These are phyloP conservation scores for Sebastes paucispinis DNA, from an alignment of 2,797 vertebrate species.

Conservation along the genomic window DNA sequence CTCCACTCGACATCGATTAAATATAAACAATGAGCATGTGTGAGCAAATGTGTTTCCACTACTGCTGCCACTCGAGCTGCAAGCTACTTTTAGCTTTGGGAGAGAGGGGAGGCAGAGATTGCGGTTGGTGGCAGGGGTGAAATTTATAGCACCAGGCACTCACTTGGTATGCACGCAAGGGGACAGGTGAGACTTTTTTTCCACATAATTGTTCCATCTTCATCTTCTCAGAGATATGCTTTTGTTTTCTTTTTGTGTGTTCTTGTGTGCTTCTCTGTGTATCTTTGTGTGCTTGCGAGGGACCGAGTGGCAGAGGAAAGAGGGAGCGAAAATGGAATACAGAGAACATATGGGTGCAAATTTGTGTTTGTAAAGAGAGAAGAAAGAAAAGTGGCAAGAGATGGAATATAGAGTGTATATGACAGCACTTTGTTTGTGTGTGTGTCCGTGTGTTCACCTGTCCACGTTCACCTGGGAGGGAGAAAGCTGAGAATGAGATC, in stretches of 20 bases:
- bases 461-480: slow-evolving; percentile 68
- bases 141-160: slow-evolving; percentile 58
- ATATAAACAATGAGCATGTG: slow-evolving; percentile 74
- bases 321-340: slow-evolving; percentile 21
- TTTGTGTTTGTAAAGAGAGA: slow-evolving; percentile 30
- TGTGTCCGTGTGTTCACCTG: slow-evolving; percentile 55
- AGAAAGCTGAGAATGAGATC: slow-evolving; percentile 76
- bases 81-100: slow-evolving; percentile 29
- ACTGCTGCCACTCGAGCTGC: slow-evolving; percentile 37
- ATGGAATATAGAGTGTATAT: slow-evolving; percentile 30
- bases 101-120: slow-evolving; percentile 45
- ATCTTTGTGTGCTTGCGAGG: slow-evolving; percentile 2
- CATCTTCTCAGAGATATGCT: slow-evolving; percentile 55
- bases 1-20: slow-evolving; percentile 74
- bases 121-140: slow-evolving; percentile 40
- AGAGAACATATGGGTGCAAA: slow-evolving; percentile 24
- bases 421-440: slow-evolving; percentile 29
- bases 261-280: slow-evolving; percentile 11
- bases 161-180: slow-evolving; percentile 60
- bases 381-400: slow-evolving; percentile 13
- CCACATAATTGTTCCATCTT: slow-evolving; percentile 68
- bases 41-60: slow-evolving; percentile 68
- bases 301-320: slow-evolving; percentile 6
- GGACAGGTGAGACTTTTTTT: slow-evolving; percentile 46
- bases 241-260: slow-evolving; percentile 24